Percentiles rank a stretch among this genome's conserved stretches.
Conservation (phyloP, 1,140 invertebrate genomes). For the Drosophila parabipectinata region DNA sequence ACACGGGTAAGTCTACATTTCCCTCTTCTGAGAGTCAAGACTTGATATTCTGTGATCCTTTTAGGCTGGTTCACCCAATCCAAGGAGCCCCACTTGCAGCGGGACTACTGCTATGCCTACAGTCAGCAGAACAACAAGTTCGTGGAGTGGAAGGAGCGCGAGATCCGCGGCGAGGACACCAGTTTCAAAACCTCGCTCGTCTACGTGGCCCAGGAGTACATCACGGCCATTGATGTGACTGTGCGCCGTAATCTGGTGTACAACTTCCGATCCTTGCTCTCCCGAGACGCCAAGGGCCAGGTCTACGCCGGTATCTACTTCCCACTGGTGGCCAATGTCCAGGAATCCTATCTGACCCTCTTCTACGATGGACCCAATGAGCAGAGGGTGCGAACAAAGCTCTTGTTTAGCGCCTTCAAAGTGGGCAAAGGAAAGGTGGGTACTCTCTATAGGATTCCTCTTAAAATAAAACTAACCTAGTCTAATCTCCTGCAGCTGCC, state of each 20-base stretch:
- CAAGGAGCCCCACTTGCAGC: conserved; percentile 89
- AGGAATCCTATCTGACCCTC: conserved; percentile 89
- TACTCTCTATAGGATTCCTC: not conserved
- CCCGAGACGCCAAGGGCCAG: conserved; percentile 91
- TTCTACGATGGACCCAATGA: conserved; percentile 91
- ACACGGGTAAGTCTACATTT: conserved; percentile 86
- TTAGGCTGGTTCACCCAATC: conserved; percentile 91
- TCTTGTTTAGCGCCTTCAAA: conserved; percentile 88
- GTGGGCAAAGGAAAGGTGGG: conserved; percentile 88
- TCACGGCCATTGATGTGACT: conserved; percentile 92
- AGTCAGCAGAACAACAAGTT: conserved; percentile 88
- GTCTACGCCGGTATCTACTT: conserved; percentile 94
- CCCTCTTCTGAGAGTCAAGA: no score
- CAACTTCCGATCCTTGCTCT: conserved; percentile 92
- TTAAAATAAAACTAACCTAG: conserved; percentile 1
- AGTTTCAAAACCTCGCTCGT: conserved; percentile 89
- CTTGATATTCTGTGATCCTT: not conserved
- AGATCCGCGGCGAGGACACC: conserved; percentile 87
- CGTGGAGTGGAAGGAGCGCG: conserved; percentile 92
- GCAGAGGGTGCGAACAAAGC: conserved; percentile 86
- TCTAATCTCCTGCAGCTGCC: conserved; percentile 85
- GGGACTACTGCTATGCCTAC: conserved; percentile 92
- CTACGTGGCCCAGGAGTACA: conserved; percentile 91
- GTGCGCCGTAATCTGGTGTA: conserved; percentile 95
- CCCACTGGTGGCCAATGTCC: conserved; percentile 86